Evolutionary conservation across 2,797 vertebrate genomes (phyloP), one percentile per base, ranked within the genome.

Genomic region (Martes flavigula): DNA sequence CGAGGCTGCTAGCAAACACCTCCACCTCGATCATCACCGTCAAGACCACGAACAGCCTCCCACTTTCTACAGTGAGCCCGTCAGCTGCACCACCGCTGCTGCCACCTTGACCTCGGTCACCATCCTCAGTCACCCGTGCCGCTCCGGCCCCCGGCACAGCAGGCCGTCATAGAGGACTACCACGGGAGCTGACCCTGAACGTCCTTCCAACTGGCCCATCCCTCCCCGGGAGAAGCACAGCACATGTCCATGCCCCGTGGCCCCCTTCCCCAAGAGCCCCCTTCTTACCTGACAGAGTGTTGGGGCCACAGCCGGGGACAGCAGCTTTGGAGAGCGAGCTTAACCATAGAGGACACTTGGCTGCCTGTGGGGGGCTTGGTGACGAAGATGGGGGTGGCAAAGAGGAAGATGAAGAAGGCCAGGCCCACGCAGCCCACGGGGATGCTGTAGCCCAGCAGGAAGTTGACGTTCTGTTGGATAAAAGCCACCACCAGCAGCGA

Each of bases 401-500:
- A 92, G 96, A 99, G 97, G 95, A 99, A 98, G 93, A 97, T 1
- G 40, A 98, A 86, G 88, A 98, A 97, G 2, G 98, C 98, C 91
- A 98, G 91, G 58, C 87, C 96, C 58, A 98, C 75, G 0, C 97
- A 98, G 93, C 75, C 81, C 4, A 97, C 87, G 0, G 96, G 85
- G 90, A 98, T 98, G 91, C 94, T 51, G 87, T 97, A 98, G 46
- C 98, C 97, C 2, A 93, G 83, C 70, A 98, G 94, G 87, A 98
- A 98, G 79, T 30, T 79, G 73, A 98, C 3, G 77, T 98, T 98
- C 94, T 98, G 98, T 54, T 98, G 98, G 46, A 98, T 46, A 27
- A 98, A 98, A 73, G 98, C 98, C 87, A 98, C 97, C n/a, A 98
- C 86, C 85, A 98, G 95, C 96, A 98, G 94, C 0, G 98, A 97